A percentile compares a stretch with the other conserved stretches of the same genome.
These are phyloP conservation scores for Rhabdophis nuchalis DNA, from an alignment of 2,797 vertebrate species.

Conservation along the genomic window DNA sequence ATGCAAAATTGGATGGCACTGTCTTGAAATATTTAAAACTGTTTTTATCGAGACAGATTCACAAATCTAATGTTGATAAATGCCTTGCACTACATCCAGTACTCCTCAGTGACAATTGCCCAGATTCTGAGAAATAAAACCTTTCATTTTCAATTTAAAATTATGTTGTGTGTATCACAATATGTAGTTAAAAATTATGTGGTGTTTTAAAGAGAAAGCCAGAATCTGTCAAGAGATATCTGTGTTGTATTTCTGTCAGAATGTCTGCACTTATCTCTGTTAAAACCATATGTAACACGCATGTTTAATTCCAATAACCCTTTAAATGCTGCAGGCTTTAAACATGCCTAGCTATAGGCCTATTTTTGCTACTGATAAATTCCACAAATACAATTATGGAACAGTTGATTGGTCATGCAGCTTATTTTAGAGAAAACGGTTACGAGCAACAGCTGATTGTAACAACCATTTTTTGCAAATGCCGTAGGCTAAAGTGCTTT, in stretches of 20 bases:
- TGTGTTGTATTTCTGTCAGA: neutral
- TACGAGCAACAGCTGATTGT: neutral
- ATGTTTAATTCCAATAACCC: neutral
- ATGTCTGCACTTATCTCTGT: rapidly evolving
- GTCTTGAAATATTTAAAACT: constrained; percentile 54
- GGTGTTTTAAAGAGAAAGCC: neutral
- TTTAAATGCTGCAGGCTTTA: neutral
- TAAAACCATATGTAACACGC: neutral
- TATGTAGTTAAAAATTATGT: neutral
- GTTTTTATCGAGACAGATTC: constrained; percentile 28
- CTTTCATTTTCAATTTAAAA: constrained; percentile 5
- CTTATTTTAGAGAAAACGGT: neutral
- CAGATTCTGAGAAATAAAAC: neutral
- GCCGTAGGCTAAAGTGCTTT: neutral
- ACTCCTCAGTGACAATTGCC: neutral
- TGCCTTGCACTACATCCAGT: neutral
- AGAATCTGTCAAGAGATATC: neutral
- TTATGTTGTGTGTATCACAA: neutral
- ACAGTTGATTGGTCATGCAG: neutral
- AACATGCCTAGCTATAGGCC: neutral
- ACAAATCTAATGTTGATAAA: neutral
- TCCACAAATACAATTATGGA: neutral
- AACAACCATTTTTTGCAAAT: neutral
- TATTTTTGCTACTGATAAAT: neutral
- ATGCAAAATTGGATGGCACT: constrained; percentile 38